phyloP scores from a whole-genome alignment of 2,113 vertebrate genomes.

The Cinclus mexicanus region DNA sequence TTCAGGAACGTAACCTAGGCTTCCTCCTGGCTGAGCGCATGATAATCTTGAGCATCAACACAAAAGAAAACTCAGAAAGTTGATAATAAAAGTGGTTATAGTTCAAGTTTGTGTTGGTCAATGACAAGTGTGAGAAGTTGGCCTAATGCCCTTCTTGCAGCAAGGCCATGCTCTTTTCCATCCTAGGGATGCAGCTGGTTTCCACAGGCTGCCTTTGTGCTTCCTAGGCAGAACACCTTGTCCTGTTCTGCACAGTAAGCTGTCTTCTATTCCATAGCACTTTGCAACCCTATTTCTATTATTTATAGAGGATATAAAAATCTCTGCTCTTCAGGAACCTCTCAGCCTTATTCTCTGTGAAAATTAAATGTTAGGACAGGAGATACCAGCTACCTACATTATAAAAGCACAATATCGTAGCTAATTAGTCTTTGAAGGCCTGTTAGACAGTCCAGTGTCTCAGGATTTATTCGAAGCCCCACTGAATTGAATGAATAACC shows the following conservation, averaged over 20 bases:
- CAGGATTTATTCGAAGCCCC: background rate
- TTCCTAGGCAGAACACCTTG: background rate
- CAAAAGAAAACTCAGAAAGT: background rate
- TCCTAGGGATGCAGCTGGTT: background rate
- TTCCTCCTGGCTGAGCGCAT: background rate
- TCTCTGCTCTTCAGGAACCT: background rate
- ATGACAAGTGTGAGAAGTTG: background rate
- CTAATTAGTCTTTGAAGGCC: background rate
- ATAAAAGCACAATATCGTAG: background rate
- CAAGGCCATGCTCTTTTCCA: background rate
- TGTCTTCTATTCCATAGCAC: background rate
- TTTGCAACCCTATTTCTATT: background rate
- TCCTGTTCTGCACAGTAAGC: too few relatives aligned
- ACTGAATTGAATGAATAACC: background rate
- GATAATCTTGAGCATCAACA: background rate
- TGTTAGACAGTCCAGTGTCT: background rate
- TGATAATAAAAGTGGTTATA: background rate
- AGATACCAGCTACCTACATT: background rate
- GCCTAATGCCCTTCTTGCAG: background rate
- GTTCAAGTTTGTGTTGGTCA: background rate
- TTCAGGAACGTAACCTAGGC: background rate
- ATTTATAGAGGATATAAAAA: background rate
- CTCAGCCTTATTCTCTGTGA: background rate
- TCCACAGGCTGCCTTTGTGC: background rate
- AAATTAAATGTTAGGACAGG: background rate